Conservation (phyloP, 2,797 vertebrate species). For the Megalops cyprinoides region DNA sequence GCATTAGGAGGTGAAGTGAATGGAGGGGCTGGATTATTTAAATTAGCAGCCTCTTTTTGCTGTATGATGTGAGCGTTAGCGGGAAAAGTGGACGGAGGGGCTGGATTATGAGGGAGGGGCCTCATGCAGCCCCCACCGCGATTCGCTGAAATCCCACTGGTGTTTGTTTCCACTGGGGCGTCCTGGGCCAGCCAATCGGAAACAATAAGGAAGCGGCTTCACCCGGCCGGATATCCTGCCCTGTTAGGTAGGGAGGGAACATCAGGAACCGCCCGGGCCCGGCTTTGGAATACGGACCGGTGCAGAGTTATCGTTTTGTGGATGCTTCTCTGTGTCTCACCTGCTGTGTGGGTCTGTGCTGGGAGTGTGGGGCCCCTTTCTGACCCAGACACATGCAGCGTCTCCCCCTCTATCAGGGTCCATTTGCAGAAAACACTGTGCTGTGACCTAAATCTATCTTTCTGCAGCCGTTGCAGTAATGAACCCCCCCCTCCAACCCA, state of each 20-base stretch:
- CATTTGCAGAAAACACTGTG: constrained; percentile 8
- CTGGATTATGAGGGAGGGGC: no score
- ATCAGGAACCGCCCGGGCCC: constrained; percentile 11
- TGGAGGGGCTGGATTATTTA: not conserved
- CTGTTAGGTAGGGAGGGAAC: constrained; percentile 27
- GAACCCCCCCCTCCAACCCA: not conserved
- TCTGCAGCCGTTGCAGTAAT: constrained; percentile 57
- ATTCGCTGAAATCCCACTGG: not conserved
- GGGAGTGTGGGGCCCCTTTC: not conserved
- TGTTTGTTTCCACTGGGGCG: constrained; percentile 30
- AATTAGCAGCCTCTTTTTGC: no score
- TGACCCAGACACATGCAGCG: not conserved
- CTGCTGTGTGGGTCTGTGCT: no score
- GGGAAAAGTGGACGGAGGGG: no score
- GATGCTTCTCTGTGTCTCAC: not conserved
- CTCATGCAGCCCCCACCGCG: not conserved
- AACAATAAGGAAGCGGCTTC: constrained; percentile 69
- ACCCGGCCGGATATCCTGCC: constrained; percentile 59
- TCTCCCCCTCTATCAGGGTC: not conserved
- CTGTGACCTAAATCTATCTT: constrained; percentile 60
- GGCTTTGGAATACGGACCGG: constrained; percentile 33
- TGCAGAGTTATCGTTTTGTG: constrained; percentile 12
- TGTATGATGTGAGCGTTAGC: no score
- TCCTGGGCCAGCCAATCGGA: constrained; percentile 64
- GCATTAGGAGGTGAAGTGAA: no score